Conservation (phyloP, 2,113 vertebrate species). For the Irena cyanogastra region DNA sequence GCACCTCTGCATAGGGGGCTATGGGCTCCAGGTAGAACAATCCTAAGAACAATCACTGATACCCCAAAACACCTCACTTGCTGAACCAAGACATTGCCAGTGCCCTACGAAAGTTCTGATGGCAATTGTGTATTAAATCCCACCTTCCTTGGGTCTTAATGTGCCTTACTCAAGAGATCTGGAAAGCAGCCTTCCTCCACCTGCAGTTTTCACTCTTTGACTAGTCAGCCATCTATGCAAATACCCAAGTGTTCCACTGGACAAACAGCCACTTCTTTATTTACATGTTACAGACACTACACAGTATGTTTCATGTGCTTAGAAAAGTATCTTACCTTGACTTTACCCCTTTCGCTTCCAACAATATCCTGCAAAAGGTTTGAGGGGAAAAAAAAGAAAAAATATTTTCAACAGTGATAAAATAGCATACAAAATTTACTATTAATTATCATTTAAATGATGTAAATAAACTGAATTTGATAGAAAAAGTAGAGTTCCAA, state of each 20-base stretch:
- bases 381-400: not conserved
- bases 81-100: not conserved
- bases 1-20: not conserved
- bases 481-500: not conserved
- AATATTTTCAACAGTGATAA: not conserved
- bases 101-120: not conserved
- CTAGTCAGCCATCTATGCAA: not conserved
- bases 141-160: not conserved
- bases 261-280: not conserved
- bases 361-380: slow-evolving; percentile 68
- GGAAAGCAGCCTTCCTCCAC: not conserved
- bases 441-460: not conserved
- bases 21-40: not conserved
- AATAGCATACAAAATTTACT: not conserved
- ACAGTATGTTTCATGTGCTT: not conserved
- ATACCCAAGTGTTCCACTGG: not conserved
- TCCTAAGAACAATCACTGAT: not conserved
- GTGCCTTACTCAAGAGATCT: not conserved
- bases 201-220: not conserved
- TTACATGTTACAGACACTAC: not conserved
- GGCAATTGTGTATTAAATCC: not conserved
- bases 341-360: slow-evolving; percentile 47
- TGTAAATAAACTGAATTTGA: not conserved
- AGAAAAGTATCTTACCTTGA: slow-evolving; percentile 71
- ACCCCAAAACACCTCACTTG: not conserved